Evolutionary conservation across 2,113 vertebrate species (phyloP), one percentile per base, ranked within the genome.

Genomic region (Athene cunicularia): DNA sequence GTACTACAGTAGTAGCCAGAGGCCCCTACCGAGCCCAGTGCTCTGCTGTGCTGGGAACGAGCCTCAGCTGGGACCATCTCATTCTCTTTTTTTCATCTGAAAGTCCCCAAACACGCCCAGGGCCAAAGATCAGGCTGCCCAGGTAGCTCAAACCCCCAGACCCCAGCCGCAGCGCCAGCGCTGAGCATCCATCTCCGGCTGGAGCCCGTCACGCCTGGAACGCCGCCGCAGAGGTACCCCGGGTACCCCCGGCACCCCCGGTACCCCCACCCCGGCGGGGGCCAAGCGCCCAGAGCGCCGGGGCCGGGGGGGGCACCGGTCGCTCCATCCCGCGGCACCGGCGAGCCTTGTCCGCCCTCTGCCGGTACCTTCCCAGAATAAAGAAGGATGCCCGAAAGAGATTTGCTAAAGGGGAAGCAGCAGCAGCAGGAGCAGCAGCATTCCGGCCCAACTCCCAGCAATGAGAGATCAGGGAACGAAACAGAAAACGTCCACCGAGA

Each of bases 151-250:
- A 39, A 24, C 8, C 11, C 26, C 16, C 18, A 8, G 26, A 39
- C 23, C 3, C 43, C 4, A 7, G 17, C 2, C 1, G 8, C 22
- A 12, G 35, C 2, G 12, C n/a, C 68, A 11, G 26, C 1, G 14
- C 12, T 4, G 11, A 37, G 50, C 39, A 27, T 9, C 16, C 39
- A 7, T 5, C 43, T 22, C 22, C 9, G 6, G 27, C 52, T n/a
- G 52, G 12, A 23, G 53, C 23, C 35, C 6, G 26, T 28, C 32
- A 11, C 17, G 5, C 15, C 5, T 1, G 6, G 6, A 35, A 43
- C 22, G 13, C 27, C 11, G 4, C 26, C 3, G 33, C 3, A 14
- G 52, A 3, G 26, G 22, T 39, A 7, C 3, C 30, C 7, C 47
- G 20, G 7, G 22, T 11, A 45, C 7, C n/a, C 55, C 12, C 32